Conservation (phyloP, 2,888 invertebrate genomes). For the Cepaea hortensis region DNA sequence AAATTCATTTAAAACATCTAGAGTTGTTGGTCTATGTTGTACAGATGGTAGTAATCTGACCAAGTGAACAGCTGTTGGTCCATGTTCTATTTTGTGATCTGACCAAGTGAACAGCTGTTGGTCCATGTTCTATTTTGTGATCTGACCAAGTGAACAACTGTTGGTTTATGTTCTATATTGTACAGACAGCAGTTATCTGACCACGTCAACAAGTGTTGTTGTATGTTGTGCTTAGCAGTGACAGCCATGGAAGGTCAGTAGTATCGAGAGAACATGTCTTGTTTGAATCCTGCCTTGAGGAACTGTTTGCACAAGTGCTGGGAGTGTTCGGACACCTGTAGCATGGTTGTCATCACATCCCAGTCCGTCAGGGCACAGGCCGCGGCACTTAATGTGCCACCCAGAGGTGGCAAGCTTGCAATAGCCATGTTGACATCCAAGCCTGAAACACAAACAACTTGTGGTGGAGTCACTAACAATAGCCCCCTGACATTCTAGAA, state of each 20-base stretch:
- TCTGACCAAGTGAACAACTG: too few relatives aligned
- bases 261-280: constrained; percentile 52
- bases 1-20: too few relatives aligned
- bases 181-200: too few relatives aligned
- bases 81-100: too few relatives aligned
- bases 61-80: too few relatives aligned
- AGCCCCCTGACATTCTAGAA: neutral
- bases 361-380: constrained; percentile 67
- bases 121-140: too few relatives aligned
- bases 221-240: too few relatives aligned
- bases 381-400: constrained; percentile 63
- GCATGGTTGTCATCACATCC: constrained; percentile 65
- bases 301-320: constrained; percentile 62
- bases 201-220: too few relatives aligned
- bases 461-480: neutral
- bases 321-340: constrained; percentile 67
- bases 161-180: too few relatives aligned
- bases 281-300: constrained; percentile 64
- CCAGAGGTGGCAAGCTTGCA: constrained; percentile 64
- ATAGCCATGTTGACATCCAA: constrained; percentile 71
- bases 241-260: neutral
- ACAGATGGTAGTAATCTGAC: too few relatives aligned
- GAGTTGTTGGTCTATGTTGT: too few relatives aligned
- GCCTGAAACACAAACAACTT: constrained; percentile 57
- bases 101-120: too few relatives aligned